Percentiles rank a stretch among this genome's conserved stretches.
These are phyloP conservation scores for Lepilemur ruficaudatus DNA, from an alignment of 2,797 vertebrate species.

Conservation along the genomic window DNA sequence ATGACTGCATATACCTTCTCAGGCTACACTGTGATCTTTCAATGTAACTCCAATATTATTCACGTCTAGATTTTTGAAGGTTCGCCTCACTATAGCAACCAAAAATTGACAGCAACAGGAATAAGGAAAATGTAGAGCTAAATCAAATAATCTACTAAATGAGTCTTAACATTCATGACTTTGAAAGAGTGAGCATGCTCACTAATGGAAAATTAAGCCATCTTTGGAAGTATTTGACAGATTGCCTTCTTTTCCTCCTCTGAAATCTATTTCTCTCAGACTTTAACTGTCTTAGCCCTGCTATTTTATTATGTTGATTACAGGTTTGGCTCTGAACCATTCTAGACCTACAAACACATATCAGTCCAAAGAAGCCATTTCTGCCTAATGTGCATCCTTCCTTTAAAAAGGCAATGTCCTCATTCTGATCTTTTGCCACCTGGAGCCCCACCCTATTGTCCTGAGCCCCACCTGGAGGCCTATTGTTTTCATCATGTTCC, in stretches of 20 bases:
- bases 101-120: neutral
- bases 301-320: neutral
- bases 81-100: neutral
- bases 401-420: neutral
- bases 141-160: neutral
- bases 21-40: neutral
- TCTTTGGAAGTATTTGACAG: neutral
- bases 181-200: neutral
- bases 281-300: neutral
- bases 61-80: neutral
- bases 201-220: neutral
- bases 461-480: accelerated
- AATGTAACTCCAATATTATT: neutral
- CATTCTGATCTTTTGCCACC: neutral
- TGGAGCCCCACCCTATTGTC: no score
- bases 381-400: neutral
- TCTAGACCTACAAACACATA: neutral
- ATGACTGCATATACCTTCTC: neutral
- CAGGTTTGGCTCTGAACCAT: neutral
- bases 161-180: neutral
- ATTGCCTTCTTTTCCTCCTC: neutral
- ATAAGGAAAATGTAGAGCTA: neutral
- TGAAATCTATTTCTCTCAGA: neutral
- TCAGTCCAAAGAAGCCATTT: neutral
- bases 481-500: neutral